These are phyloP conservation scores for Drosophila robusta DNA, from an alignment of 2,888 invertebrate genomes.

Conservation along the genomic window DNA sequence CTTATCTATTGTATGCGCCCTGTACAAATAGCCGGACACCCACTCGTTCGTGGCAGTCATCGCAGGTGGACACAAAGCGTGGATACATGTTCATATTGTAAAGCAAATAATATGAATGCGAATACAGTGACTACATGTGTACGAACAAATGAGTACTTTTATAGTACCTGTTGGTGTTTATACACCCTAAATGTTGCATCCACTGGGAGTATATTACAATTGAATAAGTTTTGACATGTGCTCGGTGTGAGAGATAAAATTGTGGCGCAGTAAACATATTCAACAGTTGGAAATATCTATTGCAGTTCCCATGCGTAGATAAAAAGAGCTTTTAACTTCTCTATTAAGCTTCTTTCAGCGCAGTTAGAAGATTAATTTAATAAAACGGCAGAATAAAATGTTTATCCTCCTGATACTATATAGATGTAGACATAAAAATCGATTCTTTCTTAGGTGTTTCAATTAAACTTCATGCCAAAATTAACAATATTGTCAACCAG, in stretches of 20 bases:
- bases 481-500: too few species aligned
- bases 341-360: not conserved
- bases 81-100: slow-evolving; percentile 69
- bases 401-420: too few species aligned
- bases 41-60: slow-evolving; percentile 10
- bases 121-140: slow-evolving; percentile 13
- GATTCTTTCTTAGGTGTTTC: too few species aligned
- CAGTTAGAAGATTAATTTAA: too few species aligned
- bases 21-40: slow-evolving; percentile 58
- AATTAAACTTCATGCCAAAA: too few species aligned
- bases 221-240: slow-evolving; percentile 3
- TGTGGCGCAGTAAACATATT: not conserved
- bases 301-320: not conserved
- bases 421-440: too few species aligned
- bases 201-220: not conserved
- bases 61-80: slow-evolving; percentile 22
- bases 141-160: slow-evolving; percentile 7
- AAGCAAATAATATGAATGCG: slow-evolving; percentile 66
- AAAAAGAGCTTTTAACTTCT: not conserved
- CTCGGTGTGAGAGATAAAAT: slow-evolving; percentile 15
- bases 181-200: not conserved
- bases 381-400: too few species aligned
- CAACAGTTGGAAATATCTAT: not conserved
- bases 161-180: slow-evolving; percentile 29
- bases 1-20: slow-evolving; percentile 44